phyloP scores from a whole-genome alignment of 2,113 vertebrate genomes.

The Calidris pugnax region DNA sequence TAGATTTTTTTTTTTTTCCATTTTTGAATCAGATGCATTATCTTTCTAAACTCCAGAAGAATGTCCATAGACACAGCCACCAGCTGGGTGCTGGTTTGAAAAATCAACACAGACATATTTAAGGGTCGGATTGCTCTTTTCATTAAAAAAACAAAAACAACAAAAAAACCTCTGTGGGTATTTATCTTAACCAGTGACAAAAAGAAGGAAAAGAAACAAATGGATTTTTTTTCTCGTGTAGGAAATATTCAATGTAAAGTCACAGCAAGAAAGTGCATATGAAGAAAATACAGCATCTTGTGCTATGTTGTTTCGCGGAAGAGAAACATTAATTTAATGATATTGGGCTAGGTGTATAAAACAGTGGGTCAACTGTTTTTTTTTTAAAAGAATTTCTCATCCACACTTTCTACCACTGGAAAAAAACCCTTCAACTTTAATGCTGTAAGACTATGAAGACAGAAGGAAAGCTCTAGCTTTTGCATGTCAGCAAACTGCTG shows the following conservation, averaged over 20 bases:
- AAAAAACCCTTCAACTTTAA: conserved; percentile 19
- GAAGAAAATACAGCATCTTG: not conserved
- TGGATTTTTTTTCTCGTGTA: not conserved
- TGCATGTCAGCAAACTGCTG: conserved; percentile 75
- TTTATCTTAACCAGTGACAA: conserved; percentile 46
- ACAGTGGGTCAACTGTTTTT: conserved; percentile 47
- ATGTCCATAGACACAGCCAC: conserved; percentile 21
- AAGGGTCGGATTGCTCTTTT: conserved; percentile 69
- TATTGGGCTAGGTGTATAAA: conserved; percentile 44
- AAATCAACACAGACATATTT: conserved; percentile 50
- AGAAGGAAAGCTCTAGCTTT: conserved; percentile 68
- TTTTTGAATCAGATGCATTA: conserved; percentile 35
- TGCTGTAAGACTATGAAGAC: conserved; percentile 49
- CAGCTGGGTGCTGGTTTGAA: conserved; percentile 33
- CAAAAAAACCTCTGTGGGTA: conserved; percentile 24
- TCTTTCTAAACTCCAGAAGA: conserved; percentile 68
- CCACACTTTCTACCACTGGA: conserved; percentile 66
- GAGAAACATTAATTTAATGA: not conserved
- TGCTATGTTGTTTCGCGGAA: conserved; percentile 22
- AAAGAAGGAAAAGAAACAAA: not conserved
- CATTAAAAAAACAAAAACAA: conserved; percentile 8
- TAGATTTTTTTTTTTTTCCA: not conserved
- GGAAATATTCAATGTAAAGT: not conserved
- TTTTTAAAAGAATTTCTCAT: conserved; percentile 20
- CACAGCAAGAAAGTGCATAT: not conserved